Base-by-base conservation (phyloP, 2,113 vertebrate genomes). In the Panthera leo region DNA sequence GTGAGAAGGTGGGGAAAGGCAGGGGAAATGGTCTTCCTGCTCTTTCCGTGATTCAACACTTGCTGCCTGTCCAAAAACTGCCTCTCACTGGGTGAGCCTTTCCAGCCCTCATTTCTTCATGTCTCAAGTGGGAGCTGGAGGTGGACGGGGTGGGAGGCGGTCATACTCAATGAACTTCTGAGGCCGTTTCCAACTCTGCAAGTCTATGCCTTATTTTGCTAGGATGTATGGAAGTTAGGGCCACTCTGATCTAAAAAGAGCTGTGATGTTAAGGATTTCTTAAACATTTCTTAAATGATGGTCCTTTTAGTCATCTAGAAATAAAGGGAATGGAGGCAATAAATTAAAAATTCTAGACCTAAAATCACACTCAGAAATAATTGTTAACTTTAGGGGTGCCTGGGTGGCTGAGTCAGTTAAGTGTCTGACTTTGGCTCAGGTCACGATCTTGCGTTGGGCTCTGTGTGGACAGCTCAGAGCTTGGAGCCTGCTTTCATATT, bases 301-400 rank as follows among this genome's bases (percentile, higher is more conserved):
- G 89, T 80, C 42, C 68, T 93, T 15, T 92, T 61, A 34, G 36
- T 51, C 80, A 55, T 55, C 45, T 13, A 61, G 73, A 91, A 86
- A 70, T 95, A 76, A 58, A 89, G 65, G 45, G 71, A 39, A 63
- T 48, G 18, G 16, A 29, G 84, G 67, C 39, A 86, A 67, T 80
- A 85, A 25, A 83, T 73, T 68, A 73, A 79, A 90, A 96, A 88
- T 89, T 31, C 76, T 79, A 78, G 27, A 63, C n/a, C 34, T 89
- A 76, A 97, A 94, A 85, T 89, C 79, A 95, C 18, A 89, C 51
- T 91, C 61, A 76, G 71, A 95, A 97, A 90, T 75, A 48, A 82
- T 53, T 39, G 84, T 92, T 61, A 58, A 58, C 19, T 58, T 58
- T 23, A 61, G 58, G 58, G 58, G 58, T 21, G 23, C 21, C 58